Evolutionary conservation across 2,888 invertebrate genomes (phyloP).

Genomic region (Drosophila nr. fundita): DNA sequence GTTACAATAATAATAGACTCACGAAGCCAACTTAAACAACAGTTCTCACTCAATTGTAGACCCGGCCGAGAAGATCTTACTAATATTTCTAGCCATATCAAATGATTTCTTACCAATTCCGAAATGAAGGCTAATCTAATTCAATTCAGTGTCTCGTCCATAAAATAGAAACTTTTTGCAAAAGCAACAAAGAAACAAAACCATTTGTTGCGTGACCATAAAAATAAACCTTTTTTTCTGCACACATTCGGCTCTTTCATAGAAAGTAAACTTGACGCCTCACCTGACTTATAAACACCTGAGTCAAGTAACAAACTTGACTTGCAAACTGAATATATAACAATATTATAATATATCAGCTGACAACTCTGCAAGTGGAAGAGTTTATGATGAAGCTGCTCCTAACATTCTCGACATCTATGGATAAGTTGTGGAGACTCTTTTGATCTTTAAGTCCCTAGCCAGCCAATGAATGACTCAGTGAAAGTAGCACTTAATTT

Average conservation of each 20-base stretch:
- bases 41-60: constrained; percentile 14
- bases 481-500: constrained; percentile 4
- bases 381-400: constrained; percentile 26
- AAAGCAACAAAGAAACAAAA: constrained; percentile 57
- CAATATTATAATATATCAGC: constrained; percentile 20
- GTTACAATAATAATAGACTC: constrained; percentile 63
- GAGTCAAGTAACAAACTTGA: constrained; percentile 17
- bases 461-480: neutral
- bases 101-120: constrained; percentile 3
- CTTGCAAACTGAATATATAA: constrained; percentile 20
- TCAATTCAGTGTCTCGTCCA: constrained; percentile 33
- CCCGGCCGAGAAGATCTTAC: neutral
- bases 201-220: constrained; percentile 43
- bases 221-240: constrained; percentile 47
- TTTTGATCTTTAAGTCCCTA: constrained; percentile 8
- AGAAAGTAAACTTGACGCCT: constrained; percentile 66
- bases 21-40: constrained; percentile 23
- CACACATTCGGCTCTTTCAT: constrained; percentile 48
- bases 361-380: constrained; percentile 34
- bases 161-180: constrained; percentile 63
- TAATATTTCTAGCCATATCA: neutral
- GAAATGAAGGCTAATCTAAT: constrained; percentile 35
- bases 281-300: constrained; percentile 56
- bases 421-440: constrained; percentile 13
- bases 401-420: constrained; percentile 7